These are phyloP conservation scores for Acanthopleura granulata DNA, from an alignment of 2,888 invertebrate species.

Conservation along the genomic window DNA sequence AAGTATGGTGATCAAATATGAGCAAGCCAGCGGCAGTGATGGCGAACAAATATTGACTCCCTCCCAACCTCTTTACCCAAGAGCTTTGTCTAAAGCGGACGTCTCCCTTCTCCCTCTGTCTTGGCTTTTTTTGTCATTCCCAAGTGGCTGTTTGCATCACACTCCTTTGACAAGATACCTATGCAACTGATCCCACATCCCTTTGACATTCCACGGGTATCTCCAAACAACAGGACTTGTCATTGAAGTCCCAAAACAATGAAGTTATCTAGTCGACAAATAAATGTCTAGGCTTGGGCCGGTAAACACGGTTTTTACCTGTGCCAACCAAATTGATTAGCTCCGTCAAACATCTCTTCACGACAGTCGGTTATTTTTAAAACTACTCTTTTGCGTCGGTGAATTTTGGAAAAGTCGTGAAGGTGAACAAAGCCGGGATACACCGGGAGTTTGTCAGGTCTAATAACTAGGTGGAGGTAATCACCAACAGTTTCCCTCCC, in stretches of 20 bases:
- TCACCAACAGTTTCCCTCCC: no score
- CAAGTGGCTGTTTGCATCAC: conserved; percentile 6
- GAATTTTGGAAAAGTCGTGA: no score
- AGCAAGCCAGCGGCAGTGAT: not conserved
- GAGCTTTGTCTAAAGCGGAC: conserved; percentile 9
- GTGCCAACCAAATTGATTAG: not conserved
- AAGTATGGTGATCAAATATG: conserved; percentile 18
- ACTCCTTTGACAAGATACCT: conserved; percentile 9
- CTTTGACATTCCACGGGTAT: conserved; percentile 2
- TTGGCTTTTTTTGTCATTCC: not conserved
- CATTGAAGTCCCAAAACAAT: conserved; percentile 10
- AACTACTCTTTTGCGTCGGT: no score
- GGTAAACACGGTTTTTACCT: not conserved
- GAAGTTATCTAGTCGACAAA: conserved; percentile 5
- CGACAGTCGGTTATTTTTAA: no score
- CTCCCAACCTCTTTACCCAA: not conserved
- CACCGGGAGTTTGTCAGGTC: no score
- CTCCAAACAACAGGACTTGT: not conserved
- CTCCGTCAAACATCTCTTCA: no score
- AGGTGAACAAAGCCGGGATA: no score
- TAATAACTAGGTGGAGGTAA: no score
- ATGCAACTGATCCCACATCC: not conserved
- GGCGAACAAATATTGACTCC: conserved; percentile 12
- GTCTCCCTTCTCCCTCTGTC: not conserved
- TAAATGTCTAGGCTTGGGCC: not conserved